phyloP scores from a whole-genome alignment of 2,888 invertebrate species.

The Dysmachus trigonus region DNA sequence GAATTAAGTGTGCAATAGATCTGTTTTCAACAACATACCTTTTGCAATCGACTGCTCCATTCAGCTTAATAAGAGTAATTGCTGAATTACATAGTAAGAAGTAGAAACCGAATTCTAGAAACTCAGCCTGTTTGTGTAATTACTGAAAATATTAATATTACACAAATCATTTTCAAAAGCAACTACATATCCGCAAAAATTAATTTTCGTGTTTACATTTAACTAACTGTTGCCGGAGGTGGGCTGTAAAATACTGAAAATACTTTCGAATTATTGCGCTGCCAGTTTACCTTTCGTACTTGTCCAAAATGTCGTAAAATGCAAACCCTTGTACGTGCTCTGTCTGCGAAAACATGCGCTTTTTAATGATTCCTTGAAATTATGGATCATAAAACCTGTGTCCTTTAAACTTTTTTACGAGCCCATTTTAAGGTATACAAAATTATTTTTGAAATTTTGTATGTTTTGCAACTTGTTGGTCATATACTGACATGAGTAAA shows the following conservation, averaged over 20 bases:
- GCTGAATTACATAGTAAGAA: no score
- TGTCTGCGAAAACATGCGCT: not conserved
- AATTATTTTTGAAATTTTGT: not conserved
- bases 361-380: not conserved
- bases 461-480: not conserved
- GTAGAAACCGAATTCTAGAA: no score
- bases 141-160: not conserved
- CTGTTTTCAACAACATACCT: no score
- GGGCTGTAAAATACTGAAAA: not conserved
- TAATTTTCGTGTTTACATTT: not conserved
- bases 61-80: no score
- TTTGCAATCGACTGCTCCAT: no score
- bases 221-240: not conserved
- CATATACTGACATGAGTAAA: not conserved
- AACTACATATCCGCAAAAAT: not conserved
- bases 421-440: not conserved
- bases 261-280: not conserved
- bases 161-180: not conserved
- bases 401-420: not conserved
- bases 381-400: not conserved
- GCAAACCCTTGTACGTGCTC: not conserved
- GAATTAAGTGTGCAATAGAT: no score
- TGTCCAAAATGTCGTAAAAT: not conserved
- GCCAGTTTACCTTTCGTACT: not conserved
- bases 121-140: no score